Conservation (phyloP, 1,140 invertebrate species). For the Drosophila ercepeae region DNA sequence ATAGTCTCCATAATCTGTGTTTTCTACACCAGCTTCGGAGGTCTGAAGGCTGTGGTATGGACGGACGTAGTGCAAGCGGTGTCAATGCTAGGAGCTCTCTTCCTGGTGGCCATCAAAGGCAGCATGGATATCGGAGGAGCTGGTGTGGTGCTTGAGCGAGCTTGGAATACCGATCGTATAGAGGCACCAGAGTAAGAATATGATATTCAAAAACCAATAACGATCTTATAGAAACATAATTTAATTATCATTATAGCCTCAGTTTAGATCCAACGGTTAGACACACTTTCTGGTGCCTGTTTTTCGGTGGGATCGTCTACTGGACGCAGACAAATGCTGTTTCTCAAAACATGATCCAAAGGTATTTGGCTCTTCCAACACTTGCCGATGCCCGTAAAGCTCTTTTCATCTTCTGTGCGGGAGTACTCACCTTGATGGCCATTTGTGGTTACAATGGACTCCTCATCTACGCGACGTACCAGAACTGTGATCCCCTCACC, state of each 20-base stretch:
- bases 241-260: slow-evolving; percentile 84
- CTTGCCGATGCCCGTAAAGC: slow-evolving; percentile 87
- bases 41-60: slow-evolving; percentile 94
- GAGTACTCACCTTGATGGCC: slow-evolving; percentile 85
- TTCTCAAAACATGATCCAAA: slow-evolving; percentile 91
- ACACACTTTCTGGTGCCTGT: slow-evolving; percentile 92
- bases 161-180: slow-evolving; percentile 76
- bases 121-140: slow-evolving; percentile 87
- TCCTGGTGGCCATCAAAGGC: slow-evolving; percentile 89
- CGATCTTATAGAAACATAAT: too few relatives aligned
- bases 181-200: slow-evolving; percentile 71
- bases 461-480: slow-evolving; percentile 90
- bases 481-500: slow-evolving; percentile 89
- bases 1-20: slow-evolving; percentile 92
- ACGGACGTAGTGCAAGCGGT: slow-evolving; percentile 93
- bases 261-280: slow-evolving; percentile 90
- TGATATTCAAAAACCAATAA: background rate
- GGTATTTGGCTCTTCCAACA: slow-evolving; percentile 88
- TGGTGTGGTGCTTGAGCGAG: slow-evolving; percentile 85
- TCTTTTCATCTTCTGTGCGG: slow-evolving; percentile 86
- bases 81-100: slow-evolving; percentile 90
- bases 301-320: slow-evolving; percentile 91
- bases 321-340: slow-evolving; percentile 90
- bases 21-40: slow-evolving; percentile 93
- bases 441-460: slow-evolving; percentile 89